These are phyloP conservation scores for Myotis myotis DNA, from an alignment of 2,797 vertebrate genomes.

Conservation along the genomic window DNA sequence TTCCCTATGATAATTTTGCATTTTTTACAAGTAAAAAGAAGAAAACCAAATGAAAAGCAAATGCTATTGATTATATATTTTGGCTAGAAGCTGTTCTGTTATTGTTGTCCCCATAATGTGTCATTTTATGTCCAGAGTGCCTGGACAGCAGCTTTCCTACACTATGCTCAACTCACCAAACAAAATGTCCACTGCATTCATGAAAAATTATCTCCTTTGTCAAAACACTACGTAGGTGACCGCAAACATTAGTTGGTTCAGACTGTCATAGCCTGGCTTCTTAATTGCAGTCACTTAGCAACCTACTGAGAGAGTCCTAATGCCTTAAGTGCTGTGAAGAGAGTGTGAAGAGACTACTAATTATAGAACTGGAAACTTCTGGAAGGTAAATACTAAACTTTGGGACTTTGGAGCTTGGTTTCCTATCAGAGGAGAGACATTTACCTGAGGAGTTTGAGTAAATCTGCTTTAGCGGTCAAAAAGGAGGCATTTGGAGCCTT, in stretches of 20 bases:
- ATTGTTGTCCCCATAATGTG: neutral
- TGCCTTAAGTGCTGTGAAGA: conserved; percentile 20
- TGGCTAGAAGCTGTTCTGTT: neutral
- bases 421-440: neutral
- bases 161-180: neutral
- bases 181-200: neutral
- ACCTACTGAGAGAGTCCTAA: neutral
- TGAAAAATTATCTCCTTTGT: neutral
- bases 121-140: neutral
- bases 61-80: neutral
- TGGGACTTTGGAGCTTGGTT: neutral
- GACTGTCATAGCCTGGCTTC: neutral
- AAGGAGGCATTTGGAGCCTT: neutral
- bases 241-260: neutral
- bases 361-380: neutral
- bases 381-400: neutral
- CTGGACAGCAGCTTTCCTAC: neutral
- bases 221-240: neutral
- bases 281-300: neutral
- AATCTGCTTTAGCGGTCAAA: neutral
- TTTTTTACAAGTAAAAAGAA: conserved; percentile 10
- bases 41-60: neutral
- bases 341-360: conserved; percentile 10
- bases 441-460: neutral
- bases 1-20: neutral